A percentile compares a stretch with the other conserved stretches of the same genome.
Evolutionary conservation across 23 tunicate species (phyloP).

Genomic region (Trididemnum clinides): DNA sequence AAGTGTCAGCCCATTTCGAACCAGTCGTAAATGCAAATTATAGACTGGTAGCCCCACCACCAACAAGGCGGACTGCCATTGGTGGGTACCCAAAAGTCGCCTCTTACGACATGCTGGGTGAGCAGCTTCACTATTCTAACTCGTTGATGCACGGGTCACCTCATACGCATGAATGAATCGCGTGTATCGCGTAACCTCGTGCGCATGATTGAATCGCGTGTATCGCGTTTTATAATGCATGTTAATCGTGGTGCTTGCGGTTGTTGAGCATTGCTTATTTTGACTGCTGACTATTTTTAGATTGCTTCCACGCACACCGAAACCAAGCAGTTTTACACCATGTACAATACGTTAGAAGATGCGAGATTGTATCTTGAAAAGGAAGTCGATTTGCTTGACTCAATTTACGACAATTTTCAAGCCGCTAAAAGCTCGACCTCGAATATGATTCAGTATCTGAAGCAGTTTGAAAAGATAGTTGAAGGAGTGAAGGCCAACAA

Average conservation of each 20-base stretch:
- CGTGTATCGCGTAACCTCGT: too few species aligned
- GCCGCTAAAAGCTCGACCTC: constrained; percentile 56
- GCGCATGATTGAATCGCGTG: too few species aligned
- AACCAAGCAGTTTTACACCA: constrained; percentile 92
- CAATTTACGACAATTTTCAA: constrained; percentile 87
- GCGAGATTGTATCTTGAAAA: constrained; percentile 65
- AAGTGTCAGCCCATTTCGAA: too few species aligned
- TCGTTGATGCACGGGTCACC: too few species aligned
- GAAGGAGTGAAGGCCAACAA: constrained; percentile 87
- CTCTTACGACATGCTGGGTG: too few species aligned
- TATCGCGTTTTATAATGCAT: too few species aligned
- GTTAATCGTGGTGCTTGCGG: neutral
- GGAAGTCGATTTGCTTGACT: constrained; percentile 85
- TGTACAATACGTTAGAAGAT: constrained; percentile 92
- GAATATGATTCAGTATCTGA: constrained; percentile 75
- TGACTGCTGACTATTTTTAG: constrained; percentile 26
- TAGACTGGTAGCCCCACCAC: too few species aligned
- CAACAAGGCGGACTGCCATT: too few species aligned
- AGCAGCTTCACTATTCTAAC: too few species aligned
- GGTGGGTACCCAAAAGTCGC: too few species aligned
- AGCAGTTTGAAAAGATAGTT: constrained; percentile 89
- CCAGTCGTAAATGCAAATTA: too few species aligned
- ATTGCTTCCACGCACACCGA: constrained; percentile 85
- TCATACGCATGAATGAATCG: too few species aligned
- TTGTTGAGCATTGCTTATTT: neutral